phyloP scores from a whole-genome alignment of 2,113 vertebrate species.

The Urocynchramus pylzowi region DNA sequence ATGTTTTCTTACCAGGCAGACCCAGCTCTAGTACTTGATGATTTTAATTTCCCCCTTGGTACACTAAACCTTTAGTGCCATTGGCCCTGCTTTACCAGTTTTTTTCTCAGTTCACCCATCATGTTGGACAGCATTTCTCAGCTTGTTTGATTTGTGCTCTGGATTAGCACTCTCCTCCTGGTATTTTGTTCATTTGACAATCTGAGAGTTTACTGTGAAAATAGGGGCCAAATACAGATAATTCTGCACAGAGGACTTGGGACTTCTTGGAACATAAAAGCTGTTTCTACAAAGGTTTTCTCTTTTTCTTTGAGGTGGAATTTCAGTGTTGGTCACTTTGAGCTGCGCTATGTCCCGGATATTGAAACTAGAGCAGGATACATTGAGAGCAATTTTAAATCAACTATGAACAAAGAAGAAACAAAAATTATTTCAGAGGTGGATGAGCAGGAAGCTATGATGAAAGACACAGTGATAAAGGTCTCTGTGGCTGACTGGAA shows the following conservation, averaged over 20 bases:
- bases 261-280: neutral
- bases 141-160: neutral
- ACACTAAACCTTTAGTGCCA: neutral
- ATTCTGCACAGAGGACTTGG: neutral
- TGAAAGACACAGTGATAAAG: constrained; percentile 89
- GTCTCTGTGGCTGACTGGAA: constrained; percentile 97
- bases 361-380: constrained; percentile 81
- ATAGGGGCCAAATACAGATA: neutral
- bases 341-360: constrained; percentile 89
- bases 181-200: neutral
- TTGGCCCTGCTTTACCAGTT: neutral
- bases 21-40: neutral
- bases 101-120: neutral
- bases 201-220: neutral
- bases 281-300: constrained; percentile 24
- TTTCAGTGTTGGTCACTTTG: constrained; percentile 97
- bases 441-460: constrained; percentile 77
- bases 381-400: constrained; percentile 83
- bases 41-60: neutral
- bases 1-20: neutral
- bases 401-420: constrained; percentile 75
- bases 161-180: neutral
- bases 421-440: constrained; percentile 86
- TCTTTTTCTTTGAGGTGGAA: constrained; percentile 88
- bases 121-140: neutral